A percentile compares a stretch with the other conserved stretches of the same genome.
phyloP scores from a whole-genome alignment of 1,140 invertebrate genomes.

The Hycleus phaleratus region DNA sequence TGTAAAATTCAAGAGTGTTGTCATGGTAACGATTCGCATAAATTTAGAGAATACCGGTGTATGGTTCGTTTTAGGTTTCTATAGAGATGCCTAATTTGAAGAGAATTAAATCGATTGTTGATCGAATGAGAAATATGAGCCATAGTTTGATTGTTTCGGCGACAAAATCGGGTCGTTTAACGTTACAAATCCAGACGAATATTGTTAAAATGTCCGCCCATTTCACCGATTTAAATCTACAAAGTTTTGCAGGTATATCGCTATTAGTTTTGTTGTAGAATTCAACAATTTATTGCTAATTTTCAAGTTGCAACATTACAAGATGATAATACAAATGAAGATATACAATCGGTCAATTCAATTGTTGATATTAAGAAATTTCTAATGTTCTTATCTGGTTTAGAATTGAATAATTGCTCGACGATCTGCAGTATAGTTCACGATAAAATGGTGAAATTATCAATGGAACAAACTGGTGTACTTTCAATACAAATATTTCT shows the following conservation, averaged over 20 bases:
- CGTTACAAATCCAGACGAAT: slow-evolving; percentile 65
- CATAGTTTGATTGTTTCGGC: slow-evolving; percentile 59
- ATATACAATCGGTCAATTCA: slow-evolving; percentile 18
- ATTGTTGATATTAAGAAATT: slow-evolving; percentile 40
- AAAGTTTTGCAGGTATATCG: slow-evolving; percentile 45
- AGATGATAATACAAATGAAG: slow-evolving; percentile 17
- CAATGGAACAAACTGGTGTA: slow-evolving; percentile 34
- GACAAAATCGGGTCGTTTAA: slow-evolving; percentile 59
- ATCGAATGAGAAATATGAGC: slow-evolving; percentile 71
- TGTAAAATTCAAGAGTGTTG: too few species aligned
- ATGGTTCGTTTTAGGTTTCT: slow-evolving; percentile 52
- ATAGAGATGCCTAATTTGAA: slow-evolving; percentile 70
- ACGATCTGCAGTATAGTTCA: slow-evolving; percentile 39
- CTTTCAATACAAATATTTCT: slow-evolving; percentile 37
- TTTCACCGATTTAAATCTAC: slow-evolving; percentile 58
- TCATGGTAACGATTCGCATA: slow-evolving; percentile 1
- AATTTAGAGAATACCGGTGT: not conserved
- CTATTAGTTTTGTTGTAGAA: not conserved
- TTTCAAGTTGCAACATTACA: slow-evolving; percentile 13
- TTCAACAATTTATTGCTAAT: not conserved
- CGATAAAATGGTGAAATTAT: slow-evolving; percentile 39
- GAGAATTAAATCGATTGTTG: slow-evolving; percentile 65
- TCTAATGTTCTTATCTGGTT: slow-evolving; percentile 37
- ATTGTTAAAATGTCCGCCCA: slow-evolving; percentile 69
- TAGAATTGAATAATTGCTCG: slow-evolving; percentile 36